Evolutionary conservation across 1,140 invertebrate genomes (phyloP).

Genomic region (Listronotus bonariensis): DNA sequence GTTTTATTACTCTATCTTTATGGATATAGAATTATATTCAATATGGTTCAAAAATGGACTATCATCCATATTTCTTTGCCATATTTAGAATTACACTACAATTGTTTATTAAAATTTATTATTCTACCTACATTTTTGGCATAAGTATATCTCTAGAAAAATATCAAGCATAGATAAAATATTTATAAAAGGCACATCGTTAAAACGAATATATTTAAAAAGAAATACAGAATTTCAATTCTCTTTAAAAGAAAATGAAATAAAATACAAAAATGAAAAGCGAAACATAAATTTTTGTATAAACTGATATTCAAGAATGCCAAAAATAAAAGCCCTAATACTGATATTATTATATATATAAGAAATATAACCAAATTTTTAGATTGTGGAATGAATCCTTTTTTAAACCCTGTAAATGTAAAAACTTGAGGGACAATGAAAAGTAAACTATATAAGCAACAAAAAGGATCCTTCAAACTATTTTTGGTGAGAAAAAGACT

Average conservation of each 20-base stretch:
- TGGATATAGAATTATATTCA: too few relatives aligned
- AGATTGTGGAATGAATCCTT: constrained; percentile 20
- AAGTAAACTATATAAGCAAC: not conserved
- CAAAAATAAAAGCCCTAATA: not conserved
- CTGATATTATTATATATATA: not conserved
- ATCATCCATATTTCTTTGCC: not conserved
- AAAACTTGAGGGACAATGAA: constrained; percentile 3
- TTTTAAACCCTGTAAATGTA: constrained; percentile 21
- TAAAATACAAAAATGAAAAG: too few relatives aligned
- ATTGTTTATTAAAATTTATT: constrained; percentile 2
- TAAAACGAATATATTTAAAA: not conserved
- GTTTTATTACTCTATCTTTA: not conserved
- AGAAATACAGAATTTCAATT: too few relatives aligned
- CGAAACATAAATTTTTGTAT: too few relatives aligned
- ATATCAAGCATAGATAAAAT: constrained; percentile 25
- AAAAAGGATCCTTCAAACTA: constrained; percentile 14
- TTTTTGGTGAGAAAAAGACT: constrained; percentile 37
- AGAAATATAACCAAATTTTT: not conserved
- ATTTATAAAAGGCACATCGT: constrained; percentile 29
- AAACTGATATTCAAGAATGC: not conserved
- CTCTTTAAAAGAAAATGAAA: too few relatives aligned
- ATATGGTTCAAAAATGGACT: too few relatives aligned
- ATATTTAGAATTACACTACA: constrained; percentile 4
- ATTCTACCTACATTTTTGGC: not conserved
- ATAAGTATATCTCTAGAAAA: constrained; percentile 2